These are phyloP conservation scores for Lepilemur septentrionalis DNA, from an alignment of 2,797 vertebrate genomes.

Conservation along the genomic window DNA sequence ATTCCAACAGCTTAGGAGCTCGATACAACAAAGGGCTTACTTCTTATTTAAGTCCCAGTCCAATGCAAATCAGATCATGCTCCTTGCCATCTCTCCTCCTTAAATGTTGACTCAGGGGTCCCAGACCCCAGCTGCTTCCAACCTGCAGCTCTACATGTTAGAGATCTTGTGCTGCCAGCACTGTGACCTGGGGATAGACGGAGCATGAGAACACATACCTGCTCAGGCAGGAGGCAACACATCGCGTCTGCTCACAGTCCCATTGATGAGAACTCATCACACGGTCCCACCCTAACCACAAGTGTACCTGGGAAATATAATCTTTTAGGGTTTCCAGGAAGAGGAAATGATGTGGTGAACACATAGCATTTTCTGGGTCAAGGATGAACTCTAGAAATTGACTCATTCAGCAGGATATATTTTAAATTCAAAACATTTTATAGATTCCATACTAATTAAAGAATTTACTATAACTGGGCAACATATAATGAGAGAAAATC, in stretches of 20 bases:
- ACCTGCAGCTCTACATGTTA: not conserved
- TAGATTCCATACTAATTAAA: not conserved
- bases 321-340: not conserved
- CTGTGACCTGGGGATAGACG: too few species aligned
- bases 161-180: not conserved
- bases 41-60: not conserved
- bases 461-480: not conserved
- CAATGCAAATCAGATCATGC: not conserved
- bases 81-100: not conserved
- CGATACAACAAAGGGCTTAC: not conserved
- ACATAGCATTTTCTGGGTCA: not conserved
- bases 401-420: not conserved
- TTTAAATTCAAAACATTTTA: not conserved
- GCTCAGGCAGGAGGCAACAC: not conserved
- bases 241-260: not conserved
- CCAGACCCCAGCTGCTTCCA: not conserved
- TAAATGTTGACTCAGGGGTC: not conserved
- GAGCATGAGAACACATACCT: not conserved
- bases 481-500: not conserved
- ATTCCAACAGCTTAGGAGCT: not conserved
- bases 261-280: not conserved
- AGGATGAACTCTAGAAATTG: not conserved
- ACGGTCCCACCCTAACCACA: not conserved
- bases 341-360: not conserved
- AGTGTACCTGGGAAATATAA: not conserved